Conservation (phyloP, 1,140 invertebrate species). For the Drosophila grimshawi region DNA sequence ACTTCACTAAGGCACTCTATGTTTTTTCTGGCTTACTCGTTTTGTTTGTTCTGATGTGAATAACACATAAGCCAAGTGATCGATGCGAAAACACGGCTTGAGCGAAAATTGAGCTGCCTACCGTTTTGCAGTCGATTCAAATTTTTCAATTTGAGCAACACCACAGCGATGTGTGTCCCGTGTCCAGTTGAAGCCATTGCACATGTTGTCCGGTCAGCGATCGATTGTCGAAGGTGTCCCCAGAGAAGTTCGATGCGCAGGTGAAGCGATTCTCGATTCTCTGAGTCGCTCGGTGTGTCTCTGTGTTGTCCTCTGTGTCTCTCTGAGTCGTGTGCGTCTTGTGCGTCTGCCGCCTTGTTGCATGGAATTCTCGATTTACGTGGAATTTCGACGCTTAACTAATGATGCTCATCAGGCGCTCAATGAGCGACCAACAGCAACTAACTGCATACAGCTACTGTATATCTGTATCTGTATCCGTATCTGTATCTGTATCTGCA, state of each 20-base stretch:
- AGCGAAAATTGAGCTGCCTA: constrained; percentile 61
- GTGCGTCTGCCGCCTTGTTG: background rate
- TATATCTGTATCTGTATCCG: constrained; percentile 38
- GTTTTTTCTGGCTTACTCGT: too few species aligned
- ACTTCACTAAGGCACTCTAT: too few species aligned
- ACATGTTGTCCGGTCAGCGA: constrained; percentile 64
- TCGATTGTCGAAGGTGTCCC: constrained; percentile 58
- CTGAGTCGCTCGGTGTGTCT: background rate
- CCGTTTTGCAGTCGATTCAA: constrained; percentile 67
- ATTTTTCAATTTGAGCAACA: constrained; percentile 70
- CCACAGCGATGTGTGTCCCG: constrained; percentile 3
- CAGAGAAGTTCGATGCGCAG: constrained; percentile 64
- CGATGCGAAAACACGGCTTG: constrained; percentile 72
- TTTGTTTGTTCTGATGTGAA: background rate
- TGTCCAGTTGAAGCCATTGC: constrained; percentile 27
- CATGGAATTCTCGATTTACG: constrained; percentile 62
- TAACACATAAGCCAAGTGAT: constrained; percentile 38
- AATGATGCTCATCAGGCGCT: constrained; percentile 82
- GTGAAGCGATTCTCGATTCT: constrained; percentile 37
- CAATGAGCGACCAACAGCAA: constrained; percentile 41
- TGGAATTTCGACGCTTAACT: constrained; percentile 83
- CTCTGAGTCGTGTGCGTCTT: background rate
- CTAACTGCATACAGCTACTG: constrained; percentile 58
- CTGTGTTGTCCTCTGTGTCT: background rate
- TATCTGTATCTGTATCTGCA: constrained; percentile 16